Percentiles rank a stretch among this genome's conserved stretches.
phyloP scores from a whole-genome alignment of 2,797 vertebrate species.

The Peromyscus eremicus region DNA sequence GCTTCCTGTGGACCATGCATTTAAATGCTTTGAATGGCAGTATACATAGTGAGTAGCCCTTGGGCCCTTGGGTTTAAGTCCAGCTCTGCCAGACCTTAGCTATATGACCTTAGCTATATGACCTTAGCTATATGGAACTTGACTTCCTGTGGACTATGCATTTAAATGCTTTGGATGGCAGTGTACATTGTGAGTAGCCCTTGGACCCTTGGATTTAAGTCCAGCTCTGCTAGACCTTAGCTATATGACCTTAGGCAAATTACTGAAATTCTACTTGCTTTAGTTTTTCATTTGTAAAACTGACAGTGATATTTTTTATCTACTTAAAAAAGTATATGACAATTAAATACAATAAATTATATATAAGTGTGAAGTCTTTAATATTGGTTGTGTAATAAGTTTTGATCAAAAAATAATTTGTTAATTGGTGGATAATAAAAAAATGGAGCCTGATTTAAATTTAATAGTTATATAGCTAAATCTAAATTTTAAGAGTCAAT shows the following conservation, averaged over 20 bases:
- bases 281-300: conserved; percentile 32
- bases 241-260: conserved; percentile 23
- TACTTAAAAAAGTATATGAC: neutral
- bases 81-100: neutral
- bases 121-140: too few species aligned
- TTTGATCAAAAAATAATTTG: conserved; percentile 9
- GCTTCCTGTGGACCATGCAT: neutral
- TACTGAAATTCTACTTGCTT: conserved; percentile 32
- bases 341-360: conserved; percentile 47
- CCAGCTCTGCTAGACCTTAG: neutral
- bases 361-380: neutral
- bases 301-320: neutral
- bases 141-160: too few species aligned
- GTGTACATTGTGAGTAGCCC: neutral
- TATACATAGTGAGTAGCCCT: neutral
- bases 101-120: neutral
- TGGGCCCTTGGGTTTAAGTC: conserved; percentile 11
- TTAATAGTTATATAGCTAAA: conserved; percentile 11
- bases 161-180: neutral
- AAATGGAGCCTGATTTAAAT: conserved; percentile 41
- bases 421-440: conserved; percentile 51
- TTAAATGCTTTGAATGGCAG: neutral
- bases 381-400: neutral
- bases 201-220: conserved; percentile 15
- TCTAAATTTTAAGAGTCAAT: conserved; percentile 40